Evolutionary conservation across 2,797 vertebrate species (phyloP).

Genomic region (Peromyscus eremicus): DNA sequence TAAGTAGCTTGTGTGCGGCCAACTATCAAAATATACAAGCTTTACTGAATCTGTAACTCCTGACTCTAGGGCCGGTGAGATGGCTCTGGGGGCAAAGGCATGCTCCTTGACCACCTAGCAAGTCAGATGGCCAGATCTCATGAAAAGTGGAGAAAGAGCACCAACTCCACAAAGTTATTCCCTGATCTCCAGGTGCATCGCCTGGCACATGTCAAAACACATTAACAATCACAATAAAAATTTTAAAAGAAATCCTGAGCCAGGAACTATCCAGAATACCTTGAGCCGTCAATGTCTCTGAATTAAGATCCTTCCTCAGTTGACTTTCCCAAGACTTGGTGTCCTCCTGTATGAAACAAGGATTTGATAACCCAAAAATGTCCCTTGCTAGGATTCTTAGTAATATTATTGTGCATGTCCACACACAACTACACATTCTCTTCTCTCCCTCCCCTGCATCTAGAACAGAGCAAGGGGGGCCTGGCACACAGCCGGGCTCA

Average conservation of each 20-base stretch:
- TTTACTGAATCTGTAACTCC: not conserved
- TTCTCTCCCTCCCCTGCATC: not conserved
- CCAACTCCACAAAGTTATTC: not conserved
- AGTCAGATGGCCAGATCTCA: not conserved
- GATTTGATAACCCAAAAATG: not conserved
- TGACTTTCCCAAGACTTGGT: not conserved
- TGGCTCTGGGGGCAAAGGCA: not conserved
- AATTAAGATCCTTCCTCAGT: not conserved
- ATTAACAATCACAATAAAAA: not conserved
- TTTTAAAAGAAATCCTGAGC: not conserved
- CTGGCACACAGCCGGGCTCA: not conserved
- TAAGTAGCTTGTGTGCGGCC: not conserved
- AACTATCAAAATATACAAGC: not conserved
- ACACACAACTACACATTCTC: not conserved
- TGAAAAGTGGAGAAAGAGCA: not conserved
- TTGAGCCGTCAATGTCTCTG: not conserved
- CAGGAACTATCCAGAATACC: not conserved
- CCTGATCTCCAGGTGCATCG: not conserved
- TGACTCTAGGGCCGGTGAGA: not conserved
- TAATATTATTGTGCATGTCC: not conserved
- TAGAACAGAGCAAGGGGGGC: not conserved
- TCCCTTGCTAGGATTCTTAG: not conserved
- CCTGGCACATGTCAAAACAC: not conserved
- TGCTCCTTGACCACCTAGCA: not conserved
- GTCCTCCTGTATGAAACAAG: conserved; percentile 37